phyloP scores from a whole-genome alignment of 2,888 invertebrate genomes.

The Tubiluchus corallicola region DNA sequence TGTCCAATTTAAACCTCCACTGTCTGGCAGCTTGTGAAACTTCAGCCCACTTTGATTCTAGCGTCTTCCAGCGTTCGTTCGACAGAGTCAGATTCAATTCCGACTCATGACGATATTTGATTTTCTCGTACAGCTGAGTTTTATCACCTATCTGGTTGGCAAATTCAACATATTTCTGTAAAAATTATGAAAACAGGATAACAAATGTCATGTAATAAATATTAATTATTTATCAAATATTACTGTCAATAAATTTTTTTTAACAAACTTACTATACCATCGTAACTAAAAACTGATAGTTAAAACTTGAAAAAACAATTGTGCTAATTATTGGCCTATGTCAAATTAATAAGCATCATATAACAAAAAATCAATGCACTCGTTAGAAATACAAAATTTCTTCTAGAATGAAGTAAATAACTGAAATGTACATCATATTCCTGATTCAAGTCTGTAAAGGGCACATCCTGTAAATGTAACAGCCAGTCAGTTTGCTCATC shows the following conservation, averaged over 20 bases:
- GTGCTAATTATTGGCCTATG: too few species aligned
- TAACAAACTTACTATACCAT: too few species aligned
- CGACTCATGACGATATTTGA: conserved; percentile 57
- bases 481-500: conserved; percentile 30
- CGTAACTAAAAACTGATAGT: too few species aligned
- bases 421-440: conserved; percentile 40
- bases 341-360: too few species aligned
- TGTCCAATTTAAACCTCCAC: conserved; percentile 78
- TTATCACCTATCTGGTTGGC: conserved; percentile 56
- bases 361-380: too few species aligned
- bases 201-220: too few species aligned
- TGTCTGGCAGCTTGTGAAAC: conserved; percentile 41
- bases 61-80: conserved; percentile 63
- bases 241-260: too few species aligned
- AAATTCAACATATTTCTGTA: conserved; percentile 53
- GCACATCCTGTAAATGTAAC: conserved; percentile 21
- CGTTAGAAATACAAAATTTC: too few species aligned
- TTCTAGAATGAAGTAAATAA: conserved; percentile 4
- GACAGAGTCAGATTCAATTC: conserved; percentile 63
- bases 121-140: conserved; percentile 48
- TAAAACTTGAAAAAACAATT: too few species aligned
- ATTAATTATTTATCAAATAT: too few species aligned
- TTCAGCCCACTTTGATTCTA: conserved; percentile 59
- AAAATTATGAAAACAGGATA: too few species aligned
- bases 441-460: conserved; percentile 29